These are phyloP conservation scores for Rapana venosa DNA, from an alignment of 2,888 invertebrate species.

Conservation along the genomic window DNA sequence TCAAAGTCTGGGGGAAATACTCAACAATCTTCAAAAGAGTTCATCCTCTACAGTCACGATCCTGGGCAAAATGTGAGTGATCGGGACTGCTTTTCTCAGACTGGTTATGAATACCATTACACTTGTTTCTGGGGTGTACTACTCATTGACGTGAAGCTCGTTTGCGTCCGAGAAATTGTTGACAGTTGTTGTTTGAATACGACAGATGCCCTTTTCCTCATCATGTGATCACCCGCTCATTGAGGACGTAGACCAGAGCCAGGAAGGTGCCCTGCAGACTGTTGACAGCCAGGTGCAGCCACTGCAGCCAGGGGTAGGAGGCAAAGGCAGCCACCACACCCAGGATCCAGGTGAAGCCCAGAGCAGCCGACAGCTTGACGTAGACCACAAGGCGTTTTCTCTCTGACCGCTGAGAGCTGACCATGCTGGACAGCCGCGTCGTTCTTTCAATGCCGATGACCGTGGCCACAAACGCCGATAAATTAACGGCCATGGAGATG, in stretches of 20 bases:
- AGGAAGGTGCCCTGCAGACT: slow-evolving; percentile 47
- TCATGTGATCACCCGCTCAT: not conserved
- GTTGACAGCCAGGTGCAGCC: slow-evolving; percentile 32
- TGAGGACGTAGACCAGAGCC: slow-evolving; percentile 39
- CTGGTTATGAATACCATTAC: no score
- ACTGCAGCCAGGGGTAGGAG: slow-evolving; percentile 28
- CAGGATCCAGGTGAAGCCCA: slow-evolving; percentile 44
- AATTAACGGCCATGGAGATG: slow-evolving; percentile 30
- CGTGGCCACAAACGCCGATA: slow-evolving; percentile 35
- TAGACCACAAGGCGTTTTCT: slow-evolving; percentile 38
- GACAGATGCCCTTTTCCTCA: not conserved
- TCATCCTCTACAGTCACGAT: no score
- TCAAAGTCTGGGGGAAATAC: no score
- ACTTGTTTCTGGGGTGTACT: no score
- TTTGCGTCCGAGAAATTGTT: not conserved
- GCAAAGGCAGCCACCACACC: slow-evolving; percentile 34
- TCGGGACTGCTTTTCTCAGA: no score
- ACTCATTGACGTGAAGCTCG: not conserved
- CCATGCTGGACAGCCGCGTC: not conserved
- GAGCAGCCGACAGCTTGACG: slow-evolving; percentile 40
- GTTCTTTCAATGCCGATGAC: slow-evolving; percentile 43
- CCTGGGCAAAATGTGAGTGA: no score
- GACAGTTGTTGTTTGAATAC: not conserved
- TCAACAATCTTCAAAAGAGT: no score
- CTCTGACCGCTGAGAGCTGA: slow-evolving; percentile 20